Evolutionary conservation across 2,888 invertebrate species (phyloP).

Genomic region (Cybosia mesomella): DNA sequence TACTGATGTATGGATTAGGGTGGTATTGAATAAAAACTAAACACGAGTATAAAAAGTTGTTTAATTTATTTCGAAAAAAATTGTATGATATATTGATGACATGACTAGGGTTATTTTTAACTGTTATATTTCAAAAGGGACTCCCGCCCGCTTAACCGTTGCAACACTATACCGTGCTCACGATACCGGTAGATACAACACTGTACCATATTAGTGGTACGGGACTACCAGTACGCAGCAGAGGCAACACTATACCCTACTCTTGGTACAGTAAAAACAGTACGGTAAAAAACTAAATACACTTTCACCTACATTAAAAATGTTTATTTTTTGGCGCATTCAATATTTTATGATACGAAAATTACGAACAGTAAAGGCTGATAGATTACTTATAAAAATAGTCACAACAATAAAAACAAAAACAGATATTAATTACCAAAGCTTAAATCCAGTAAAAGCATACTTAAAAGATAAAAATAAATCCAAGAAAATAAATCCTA

Average conservation of each 20-base stretch:
- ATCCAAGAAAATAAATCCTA: not conserved
- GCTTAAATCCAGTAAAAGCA: too few species aligned
- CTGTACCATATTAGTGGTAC: not conserved
- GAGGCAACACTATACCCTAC: not conserved
- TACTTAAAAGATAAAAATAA: not conserved
- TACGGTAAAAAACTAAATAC: too few species aligned
- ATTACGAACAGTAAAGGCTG: too few species aligned
- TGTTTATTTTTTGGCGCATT: too few species aligned
- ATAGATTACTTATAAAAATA: too few species aligned
- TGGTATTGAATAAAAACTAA: constrained; percentile 57
- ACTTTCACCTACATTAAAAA: too few species aligned
- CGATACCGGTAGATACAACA: not conserved
- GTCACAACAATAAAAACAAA: too few species aligned
- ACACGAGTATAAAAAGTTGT: constrained; percentile 35
- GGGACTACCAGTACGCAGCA: not conserved
- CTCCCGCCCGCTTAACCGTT: too few species aligned
- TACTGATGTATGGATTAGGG: constrained; percentile 53
- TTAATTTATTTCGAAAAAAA: constrained; percentile 21
- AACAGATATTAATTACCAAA: too few species aligned
- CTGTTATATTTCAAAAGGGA: too few species aligned
- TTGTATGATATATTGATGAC: not conserved
- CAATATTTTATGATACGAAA: too few species aligned
- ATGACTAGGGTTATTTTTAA: not conserved
- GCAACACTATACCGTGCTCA: not conserved
- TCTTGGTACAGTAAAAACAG: too few species aligned